phyloP scores from a whole-genome alignment of 2,113 vertebrate genomes.

The Zootoca vivipara region DNA sequence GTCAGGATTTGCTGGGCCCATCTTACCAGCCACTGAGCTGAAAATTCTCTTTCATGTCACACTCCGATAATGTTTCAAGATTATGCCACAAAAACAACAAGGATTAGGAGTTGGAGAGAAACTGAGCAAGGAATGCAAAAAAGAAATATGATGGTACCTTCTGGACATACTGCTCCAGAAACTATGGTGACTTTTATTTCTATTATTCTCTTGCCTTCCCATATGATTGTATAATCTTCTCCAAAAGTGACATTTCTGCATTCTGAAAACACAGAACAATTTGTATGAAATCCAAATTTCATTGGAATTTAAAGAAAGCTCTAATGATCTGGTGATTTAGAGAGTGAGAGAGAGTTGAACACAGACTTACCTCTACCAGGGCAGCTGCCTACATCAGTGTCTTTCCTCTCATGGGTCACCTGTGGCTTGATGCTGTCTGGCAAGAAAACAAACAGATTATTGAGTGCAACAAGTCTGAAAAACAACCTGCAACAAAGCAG shows the following conservation, averaged over 20 bases:
- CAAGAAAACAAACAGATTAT: not conserved
- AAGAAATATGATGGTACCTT: slow-evolving; percentile 52
- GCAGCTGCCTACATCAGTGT: not conserved
- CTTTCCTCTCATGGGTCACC: not conserved
- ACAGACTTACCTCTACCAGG: not conserved
- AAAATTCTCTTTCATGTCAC: too few species aligned
- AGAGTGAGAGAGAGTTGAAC: too few species aligned
- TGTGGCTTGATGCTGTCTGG: not conserved
- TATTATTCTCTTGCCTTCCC: slow-evolving; percentile 81
- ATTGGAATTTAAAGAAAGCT: not conserved
- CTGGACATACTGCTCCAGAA: slow-evolving; percentile 66
- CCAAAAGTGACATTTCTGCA: slow-evolving; percentile 82
- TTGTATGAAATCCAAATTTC: not conserved
- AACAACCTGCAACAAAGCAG: slow-evolving; percentile 9
- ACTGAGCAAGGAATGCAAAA: not conserved
- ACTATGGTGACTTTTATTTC: slow-evolving; percentile 75
- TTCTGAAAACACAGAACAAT: slow-evolving; percentile 57
- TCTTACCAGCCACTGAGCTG: too few species aligned
- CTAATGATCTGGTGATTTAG: not conserved
- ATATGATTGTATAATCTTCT: slow-evolving; percentile 84
- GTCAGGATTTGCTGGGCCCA: too few species aligned
- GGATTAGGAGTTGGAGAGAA: not conserved
- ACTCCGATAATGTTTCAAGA: not conserved
- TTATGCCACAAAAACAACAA: not conserved
- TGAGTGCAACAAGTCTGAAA: not conserved